phyloP scores from a whole-genome alignment of 2,113 vertebrate genomes.

The Polyodon spathula region DNA sequence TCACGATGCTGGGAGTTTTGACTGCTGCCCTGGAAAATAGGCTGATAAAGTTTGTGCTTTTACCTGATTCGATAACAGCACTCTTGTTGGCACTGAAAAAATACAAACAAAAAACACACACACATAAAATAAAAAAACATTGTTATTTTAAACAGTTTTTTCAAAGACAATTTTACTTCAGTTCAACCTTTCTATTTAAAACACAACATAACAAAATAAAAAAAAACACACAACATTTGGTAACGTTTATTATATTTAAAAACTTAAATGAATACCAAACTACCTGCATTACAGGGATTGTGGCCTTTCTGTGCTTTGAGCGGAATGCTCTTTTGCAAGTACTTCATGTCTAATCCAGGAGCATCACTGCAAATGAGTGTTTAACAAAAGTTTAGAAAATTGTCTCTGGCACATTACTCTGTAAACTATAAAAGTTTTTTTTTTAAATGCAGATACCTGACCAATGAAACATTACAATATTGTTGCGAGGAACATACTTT shows the following conservation, averaged over 20 bases:
- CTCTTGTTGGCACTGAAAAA: constrained; percentile 9
- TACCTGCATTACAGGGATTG: background rate
- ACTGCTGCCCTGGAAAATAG: constrained; percentile 17
- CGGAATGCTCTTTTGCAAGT: constrained; percentile 11
- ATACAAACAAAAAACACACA: constrained; percentile 3
- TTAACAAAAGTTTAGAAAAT: background rate
- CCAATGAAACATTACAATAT: too few relatives aligned
- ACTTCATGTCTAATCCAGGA: constrained; percentile 13
- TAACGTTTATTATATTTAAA: too few relatives aligned
- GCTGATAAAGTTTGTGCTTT: constrained; percentile 17
- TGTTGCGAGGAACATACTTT: rapidly evolving
- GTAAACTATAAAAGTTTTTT: too few relatives aligned
- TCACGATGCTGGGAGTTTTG: constrained; percentile 17
- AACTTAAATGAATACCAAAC: too few relatives aligned
- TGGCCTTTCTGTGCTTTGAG: background rate
- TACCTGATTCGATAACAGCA: constrained; percentile 9
- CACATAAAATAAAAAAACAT: background rate
- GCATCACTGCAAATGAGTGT: background rate
- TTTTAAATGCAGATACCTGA: too few relatives aligned
- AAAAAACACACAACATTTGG: too few relatives aligned
- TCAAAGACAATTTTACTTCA: too few relatives aligned
- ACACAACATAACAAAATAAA: too few relatives aligned
- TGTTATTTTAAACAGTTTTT: too few relatives aligned
- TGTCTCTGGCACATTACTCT: background rate
- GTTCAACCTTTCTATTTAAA: too few relatives aligned